phyloP scores from a whole-genome alignment of 2,797 vertebrate species.

The Ctenosaura bakeri region DNA sequence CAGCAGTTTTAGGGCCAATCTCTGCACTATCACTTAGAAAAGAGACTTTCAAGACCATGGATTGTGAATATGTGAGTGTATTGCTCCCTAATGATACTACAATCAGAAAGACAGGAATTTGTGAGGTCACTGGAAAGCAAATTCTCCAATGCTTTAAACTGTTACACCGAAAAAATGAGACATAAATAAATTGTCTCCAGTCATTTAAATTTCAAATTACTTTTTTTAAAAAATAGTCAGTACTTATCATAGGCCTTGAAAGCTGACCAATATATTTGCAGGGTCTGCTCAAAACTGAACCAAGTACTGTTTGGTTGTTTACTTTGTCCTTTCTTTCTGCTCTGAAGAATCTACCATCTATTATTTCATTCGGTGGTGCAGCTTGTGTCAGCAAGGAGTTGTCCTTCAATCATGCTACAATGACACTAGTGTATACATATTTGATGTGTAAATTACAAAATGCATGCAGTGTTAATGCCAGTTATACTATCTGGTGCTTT shows the following conservation, averaged over 20 bases:
- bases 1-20: not conserved
- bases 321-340: slow-evolving; percentile 1
- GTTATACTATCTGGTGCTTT: slow-evolving; percentile 34
- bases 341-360: not conserved
- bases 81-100: not conserved
- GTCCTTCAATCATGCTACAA: slow-evolving; percentile 37
- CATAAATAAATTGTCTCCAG: not conserved
- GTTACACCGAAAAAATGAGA: not conserved
- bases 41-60: not conserved
- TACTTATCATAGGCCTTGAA: not conserved
- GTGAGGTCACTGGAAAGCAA: not conserved
- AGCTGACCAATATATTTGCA: not conserved
- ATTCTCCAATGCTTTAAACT: not conserved
- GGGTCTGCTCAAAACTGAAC: not conserved
- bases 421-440: slow-evolving; percentile 2
- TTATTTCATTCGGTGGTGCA: slow-evolving; percentile 15
- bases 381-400: slow-evolving; percentile 43
- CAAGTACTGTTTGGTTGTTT: not conserved
- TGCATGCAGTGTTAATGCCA: slow-evolving; percentile 54
- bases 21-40: not conserved
- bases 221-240: not conserved
- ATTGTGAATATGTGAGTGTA: not conserved
- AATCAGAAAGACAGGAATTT: not conserved
- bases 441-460: slow-evolving; percentile 42
- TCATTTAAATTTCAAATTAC: not conserved